Conservation (phyloP, 2,888 invertebrate species). For the Caenorhabditis virilis region DNA sequence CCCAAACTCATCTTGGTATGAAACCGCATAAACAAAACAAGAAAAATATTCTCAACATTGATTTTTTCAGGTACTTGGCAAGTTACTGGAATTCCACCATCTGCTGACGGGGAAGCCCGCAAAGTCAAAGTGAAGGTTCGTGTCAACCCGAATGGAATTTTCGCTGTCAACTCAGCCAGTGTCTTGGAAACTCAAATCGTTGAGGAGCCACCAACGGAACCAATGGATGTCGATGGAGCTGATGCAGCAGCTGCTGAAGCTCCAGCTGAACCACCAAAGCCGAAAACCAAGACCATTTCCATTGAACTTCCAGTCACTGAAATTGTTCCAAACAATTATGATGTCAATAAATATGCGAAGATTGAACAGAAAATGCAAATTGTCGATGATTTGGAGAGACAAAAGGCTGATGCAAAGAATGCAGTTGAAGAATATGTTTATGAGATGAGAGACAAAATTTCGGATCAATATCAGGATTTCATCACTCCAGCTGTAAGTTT, state of each 20-base stretch:
- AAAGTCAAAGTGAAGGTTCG: conserved; percentile 86
- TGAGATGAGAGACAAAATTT: conserved; percentile 87
- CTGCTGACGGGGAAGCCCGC: conserved; percentile 85
- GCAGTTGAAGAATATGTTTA: conserved; percentile 98
- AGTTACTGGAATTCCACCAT: conserved; percentile 77
- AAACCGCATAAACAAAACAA: too few relatives aligned
- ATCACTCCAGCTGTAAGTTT: conserved; percentile 78
- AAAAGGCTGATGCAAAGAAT: conserved; percentile 92
- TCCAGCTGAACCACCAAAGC: conserved; percentile 67
- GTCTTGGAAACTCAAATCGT: conserved; percentile 71
- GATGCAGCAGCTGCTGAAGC: conserved; percentile 7
- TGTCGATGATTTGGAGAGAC: conserved; percentile 89
- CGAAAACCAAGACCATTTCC: conserved; percentile 83
- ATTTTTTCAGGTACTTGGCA: conserved; percentile 69
- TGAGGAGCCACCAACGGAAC: conserved; percentile 48
- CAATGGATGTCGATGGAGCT: conserved; percentile 43
- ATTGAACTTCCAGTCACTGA: conserved; percentile 84
- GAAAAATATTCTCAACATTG: not conserved
- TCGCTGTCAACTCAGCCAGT: conserved; percentile 84
- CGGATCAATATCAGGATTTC: conserved; percentile 79
- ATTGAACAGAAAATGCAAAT: conserved; percentile 76
- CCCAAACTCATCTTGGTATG: conserved; percentile 72
- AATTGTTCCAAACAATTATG: conserved; percentile 77
- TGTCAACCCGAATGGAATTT: conserved; percentile 89
- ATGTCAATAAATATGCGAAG: conserved; percentile 78